These are phyloP conservation scores for Falco rusticolus DNA, from an alignment of 2,797 vertebrate species.

Conservation along the genomic window DNA sequence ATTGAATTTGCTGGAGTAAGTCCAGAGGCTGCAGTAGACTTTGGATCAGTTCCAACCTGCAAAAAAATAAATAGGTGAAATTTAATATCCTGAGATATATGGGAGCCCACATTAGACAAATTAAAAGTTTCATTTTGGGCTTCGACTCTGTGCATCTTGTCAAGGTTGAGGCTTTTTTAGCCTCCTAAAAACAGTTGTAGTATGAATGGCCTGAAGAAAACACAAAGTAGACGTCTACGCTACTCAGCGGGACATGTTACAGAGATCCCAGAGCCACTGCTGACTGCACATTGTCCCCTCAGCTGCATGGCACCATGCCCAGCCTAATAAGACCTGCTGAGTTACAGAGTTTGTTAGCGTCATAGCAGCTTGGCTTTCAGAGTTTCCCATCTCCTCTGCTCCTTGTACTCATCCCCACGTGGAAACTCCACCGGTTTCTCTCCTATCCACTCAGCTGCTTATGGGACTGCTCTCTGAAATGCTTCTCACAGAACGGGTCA, in stretches of 20 bases:
- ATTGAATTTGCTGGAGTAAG: constrained; percentile 37
- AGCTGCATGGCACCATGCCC: constrained; percentile 43
- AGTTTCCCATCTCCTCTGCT: neutral
- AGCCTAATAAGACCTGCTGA: constrained; percentile 7
- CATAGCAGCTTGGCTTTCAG: neutral
- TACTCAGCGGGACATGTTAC: neutral
- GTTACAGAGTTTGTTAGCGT: neutral
- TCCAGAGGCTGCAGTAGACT: constrained; percentile 15
- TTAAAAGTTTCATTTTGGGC: neutral
- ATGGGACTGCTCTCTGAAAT: neutral
- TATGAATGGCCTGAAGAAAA: neutral
- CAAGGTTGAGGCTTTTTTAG: neutral
- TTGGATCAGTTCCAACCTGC: constrained; percentile 35
- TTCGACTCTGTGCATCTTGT: neutral
- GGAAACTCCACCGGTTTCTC: neutral
- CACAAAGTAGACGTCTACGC: neutral
- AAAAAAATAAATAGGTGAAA: constrained; percentile 13
- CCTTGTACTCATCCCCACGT: neutral
- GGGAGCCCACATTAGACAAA: neutral
- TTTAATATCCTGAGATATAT: constrained; percentile 10
- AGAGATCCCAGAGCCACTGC: neutral
- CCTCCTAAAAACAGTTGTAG: neutral
- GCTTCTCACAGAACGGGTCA: neutral
- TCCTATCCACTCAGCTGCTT: neutral
- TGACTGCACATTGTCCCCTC: neutral